phyloP scores from a whole-genome alignment of 2,113 vertebrate genomes.

The Hyaena hyaena region DNA sequence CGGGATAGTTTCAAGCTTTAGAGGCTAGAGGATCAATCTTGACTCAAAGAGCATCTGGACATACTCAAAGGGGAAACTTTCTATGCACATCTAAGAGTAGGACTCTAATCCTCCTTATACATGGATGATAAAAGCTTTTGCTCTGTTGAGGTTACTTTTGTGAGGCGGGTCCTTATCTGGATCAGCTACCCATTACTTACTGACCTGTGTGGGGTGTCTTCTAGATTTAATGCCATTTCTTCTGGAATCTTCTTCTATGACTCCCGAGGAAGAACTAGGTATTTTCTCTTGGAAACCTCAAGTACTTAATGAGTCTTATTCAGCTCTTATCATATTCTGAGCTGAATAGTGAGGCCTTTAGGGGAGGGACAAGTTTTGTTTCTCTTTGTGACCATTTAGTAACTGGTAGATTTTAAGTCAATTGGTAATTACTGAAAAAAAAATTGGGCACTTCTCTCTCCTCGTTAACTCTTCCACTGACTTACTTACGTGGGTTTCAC shows the following conservation, averaged over 20 bases:
- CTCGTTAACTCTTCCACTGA: not conserved
- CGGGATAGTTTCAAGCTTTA: not conserved
- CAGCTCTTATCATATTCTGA: not conserved
- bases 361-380: not conserved
- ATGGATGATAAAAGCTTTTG: not conserved
- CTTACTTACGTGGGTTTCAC: not conserved
- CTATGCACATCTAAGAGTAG: not conserved
- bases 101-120: not conserved
- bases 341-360: not conserved
- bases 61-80: not conserved
- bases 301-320: not conserved
- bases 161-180: not conserved
- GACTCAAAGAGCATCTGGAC: not conserved
- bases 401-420: not conserved
- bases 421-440: not conserved
- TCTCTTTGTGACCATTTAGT: not conserved
- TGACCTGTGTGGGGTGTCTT: not conserved
- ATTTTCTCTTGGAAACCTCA: not conserved
- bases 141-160: not conserved
- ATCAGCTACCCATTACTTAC: not conserved
- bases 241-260: not conserved
- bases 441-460: not conserved
- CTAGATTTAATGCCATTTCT: not conserved
- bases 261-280: not conserved
- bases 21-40: not conserved